A percentile compares a stretch with the other conserved stretches of the same genome.
These are phyloP conservation scores for Mormyrops boulengeri DNA, from an alignment of 2,797 vertebrate species.

Conservation along the genomic window DNA sequence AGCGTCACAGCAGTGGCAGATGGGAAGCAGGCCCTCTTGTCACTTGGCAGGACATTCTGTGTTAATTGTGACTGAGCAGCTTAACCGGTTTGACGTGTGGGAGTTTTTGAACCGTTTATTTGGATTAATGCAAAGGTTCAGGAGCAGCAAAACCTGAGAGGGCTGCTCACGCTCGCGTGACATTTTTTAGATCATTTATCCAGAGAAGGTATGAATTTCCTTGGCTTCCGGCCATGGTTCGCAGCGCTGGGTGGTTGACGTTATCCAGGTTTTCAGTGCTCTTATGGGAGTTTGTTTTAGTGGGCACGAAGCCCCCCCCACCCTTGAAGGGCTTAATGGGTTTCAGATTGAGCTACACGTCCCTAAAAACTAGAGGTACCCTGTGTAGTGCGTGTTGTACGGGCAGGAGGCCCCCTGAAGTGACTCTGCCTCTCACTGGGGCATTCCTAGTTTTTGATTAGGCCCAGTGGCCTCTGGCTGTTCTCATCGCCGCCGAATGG, in stretches of 20 bases:
- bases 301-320: background rate
- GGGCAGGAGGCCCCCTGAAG: background rate
- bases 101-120: conserved; percentile 14
- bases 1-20: background rate
- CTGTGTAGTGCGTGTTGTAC: background rate
- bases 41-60: conserved; percentile 15
- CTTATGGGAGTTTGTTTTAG: conserved; percentile 1
- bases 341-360: background rate
- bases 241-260: background rate
- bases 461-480: background rate
- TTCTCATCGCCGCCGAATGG: background rate
- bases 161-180: background rate
- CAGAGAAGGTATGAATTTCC: conserved; percentile 1
- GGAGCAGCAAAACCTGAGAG: background rate
- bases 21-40: background rate
- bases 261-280: background rate
- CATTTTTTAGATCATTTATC: background rate
- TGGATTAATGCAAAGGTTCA: background rate
- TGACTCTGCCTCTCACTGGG: background rate
- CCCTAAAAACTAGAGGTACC: background rate
- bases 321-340: background rate
- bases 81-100: background rate
- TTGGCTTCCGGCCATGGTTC: background rate
- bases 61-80: conserved; percentile 19
- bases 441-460: conserved; percentile 4